Base-by-base conservation (phyloP, 2,797 vertebrate genomes). In the Melanotaenia pygmaea region DNA sequence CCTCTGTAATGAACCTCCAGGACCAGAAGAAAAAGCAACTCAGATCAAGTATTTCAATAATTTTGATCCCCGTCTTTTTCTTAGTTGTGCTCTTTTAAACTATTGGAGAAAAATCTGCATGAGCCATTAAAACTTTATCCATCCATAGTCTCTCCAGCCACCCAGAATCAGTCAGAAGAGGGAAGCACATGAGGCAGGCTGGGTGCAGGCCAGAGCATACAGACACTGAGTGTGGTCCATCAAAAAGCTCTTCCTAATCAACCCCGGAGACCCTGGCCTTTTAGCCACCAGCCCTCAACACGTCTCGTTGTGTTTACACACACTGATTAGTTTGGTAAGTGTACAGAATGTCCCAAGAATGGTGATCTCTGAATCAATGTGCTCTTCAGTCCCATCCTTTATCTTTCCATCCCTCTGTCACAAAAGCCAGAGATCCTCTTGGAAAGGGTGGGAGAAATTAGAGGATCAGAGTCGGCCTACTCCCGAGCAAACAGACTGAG, bases 401-500 rank as follows among this genome's bases (percentile, higher is more conserved):
- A 90, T 92, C 88, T 85, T 60, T 56, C 69, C 70, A 67, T 84
- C 79, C 81, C 83, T 76, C 74, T 20, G 61, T 78, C 82, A 97
- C 96, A 98, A 98, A 97, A 94, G 95, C 93, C 30, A 80, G 86
- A 88, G 94, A 95, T 93, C 93, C 93, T 92, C 94, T 95, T 88
- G 94, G 95, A 93, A 95, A 87, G 80, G 92, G 93, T 87, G 93
- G 93, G 94, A 93, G 94, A 96, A 97, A 96, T 96, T 96, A 91
- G 94, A 92, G 96, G 96, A 97, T 96, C 95, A 91, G 96, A 93
- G 91, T 85, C 91, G 91, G 91, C 94, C 94, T 88, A 93, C 94
- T 96, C 94, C 95, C 95, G 92, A 94, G 96, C 96, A 97, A 98
- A 98, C 97, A 98, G 92, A 93, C 93, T 82, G 87, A 94, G 93